Percentiles rank a stretch among this genome's conserved stretches.
Conservation (phyloP, 1,140 invertebrate genomes). For the Propsilocerus akamusi region DNA sequence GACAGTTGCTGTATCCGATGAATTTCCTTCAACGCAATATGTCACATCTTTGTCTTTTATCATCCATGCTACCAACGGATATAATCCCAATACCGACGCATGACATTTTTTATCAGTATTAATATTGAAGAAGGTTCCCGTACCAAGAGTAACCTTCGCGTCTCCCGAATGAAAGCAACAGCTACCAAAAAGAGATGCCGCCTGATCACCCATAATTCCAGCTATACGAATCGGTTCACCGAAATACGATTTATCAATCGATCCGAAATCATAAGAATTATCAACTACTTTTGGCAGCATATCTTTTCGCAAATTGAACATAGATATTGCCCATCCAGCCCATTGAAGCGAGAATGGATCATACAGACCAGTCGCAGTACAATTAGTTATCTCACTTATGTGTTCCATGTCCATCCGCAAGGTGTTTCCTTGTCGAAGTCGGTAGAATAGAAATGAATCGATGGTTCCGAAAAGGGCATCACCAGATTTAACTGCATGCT, state of each 20-base stretch:
- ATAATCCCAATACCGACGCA: constrained; percentile 60
- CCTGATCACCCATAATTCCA: constrained; percentile 49
- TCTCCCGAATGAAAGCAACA: constrained; percentile 67
- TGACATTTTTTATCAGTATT: constrained; percentile 64
- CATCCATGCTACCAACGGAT: constrained; percentile 77
- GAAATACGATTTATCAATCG: constrained; percentile 40
- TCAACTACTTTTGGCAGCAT: constrained; percentile 69
- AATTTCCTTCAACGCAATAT: constrained; percentile 68
- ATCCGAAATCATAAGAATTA: constrained; percentile 57
- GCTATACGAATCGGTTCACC: constrained; percentile 47
- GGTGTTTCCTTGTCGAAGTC: constrained; percentile 25
- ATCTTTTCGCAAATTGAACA: constrained; percentile 42
- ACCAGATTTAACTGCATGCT: constrained; percentile 34
- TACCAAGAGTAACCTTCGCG: constrained; percentile 85
- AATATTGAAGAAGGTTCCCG: constrained; percentile 81
- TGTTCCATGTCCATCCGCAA: constrained; percentile 27
- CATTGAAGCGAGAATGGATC: constrained; percentile 79
- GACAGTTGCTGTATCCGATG: constrained; percentile 72
- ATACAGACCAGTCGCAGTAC: constrained; percentile 78
- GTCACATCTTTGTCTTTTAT: constrained; percentile 30
- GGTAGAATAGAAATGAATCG: constrained; percentile 84
- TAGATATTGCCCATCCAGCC: constrained; percentile 49
- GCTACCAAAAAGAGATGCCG: constrained; percentile 82
- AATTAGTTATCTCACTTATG: constrained; percentile 73
- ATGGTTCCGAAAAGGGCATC: constrained; percentile 73